Evolutionary conservation across 2,888 invertebrate species (phyloP).

Genomic region (Lydus trimaculatus): DNA sequence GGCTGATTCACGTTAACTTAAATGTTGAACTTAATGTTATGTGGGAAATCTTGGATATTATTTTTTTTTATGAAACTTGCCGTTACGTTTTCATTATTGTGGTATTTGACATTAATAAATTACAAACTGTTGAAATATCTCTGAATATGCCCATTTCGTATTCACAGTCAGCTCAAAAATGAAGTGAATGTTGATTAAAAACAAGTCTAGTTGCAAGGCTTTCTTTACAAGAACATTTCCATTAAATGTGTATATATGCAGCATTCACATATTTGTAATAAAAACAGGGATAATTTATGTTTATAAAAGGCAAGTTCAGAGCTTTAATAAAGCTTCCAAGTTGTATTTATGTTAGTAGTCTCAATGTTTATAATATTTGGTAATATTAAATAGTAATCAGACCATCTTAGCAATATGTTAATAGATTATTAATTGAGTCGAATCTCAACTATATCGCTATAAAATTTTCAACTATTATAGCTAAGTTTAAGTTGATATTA

Average conservation of each 20-base stretch:
- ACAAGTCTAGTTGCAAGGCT: not conserved
- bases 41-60: too few relatives aligned
- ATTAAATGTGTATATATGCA: not conserved
- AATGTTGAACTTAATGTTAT: too few relatives aligned
- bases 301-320: not conserved
- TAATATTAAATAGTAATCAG: not conserved
- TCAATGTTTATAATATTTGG: not conserved
- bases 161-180: not conserved
- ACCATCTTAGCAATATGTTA: not conserved
- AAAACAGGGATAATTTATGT: not conserved
- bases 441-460: not conserved
- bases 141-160: too few relatives aligned
- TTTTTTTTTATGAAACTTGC: too few relatives aligned
- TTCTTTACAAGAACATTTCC: not conserved
- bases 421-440: not conserved
- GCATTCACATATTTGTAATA: not conserved
- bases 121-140: not conserved
- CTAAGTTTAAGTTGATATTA: not conserved
- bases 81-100: not conserved
- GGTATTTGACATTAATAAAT: not conserved
- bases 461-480: not conserved
- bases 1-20: too few relatives aligned
- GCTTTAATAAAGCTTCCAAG: not conserved
- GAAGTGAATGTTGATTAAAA: slow-evolving; percentile 1
- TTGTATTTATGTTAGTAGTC: not conserved